Percentiles rank a stretch among this genome's conserved stretches.
Evolutionary conservation across 2,888 invertebrate species (phyloP).

Genomic region (Liodrosophila aerea): DNA sequence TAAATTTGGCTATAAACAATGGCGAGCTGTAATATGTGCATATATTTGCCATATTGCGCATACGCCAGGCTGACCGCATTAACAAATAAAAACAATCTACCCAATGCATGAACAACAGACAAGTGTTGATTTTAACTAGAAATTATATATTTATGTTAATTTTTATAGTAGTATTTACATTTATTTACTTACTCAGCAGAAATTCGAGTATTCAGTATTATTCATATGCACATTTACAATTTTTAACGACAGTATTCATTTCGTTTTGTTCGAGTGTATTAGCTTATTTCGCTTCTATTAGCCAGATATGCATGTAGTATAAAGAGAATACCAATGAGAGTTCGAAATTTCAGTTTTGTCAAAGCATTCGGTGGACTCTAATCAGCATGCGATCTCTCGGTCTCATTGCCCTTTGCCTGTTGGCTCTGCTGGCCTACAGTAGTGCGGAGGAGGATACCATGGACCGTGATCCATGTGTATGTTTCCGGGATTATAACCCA

Average conservation of each 20-base stretch:
- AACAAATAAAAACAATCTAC: no score
- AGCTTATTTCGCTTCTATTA: slow-evolving; percentile 5
- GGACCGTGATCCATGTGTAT: slow-evolving; percentile 30
- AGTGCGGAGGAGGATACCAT: slow-evolving; percentile 4
- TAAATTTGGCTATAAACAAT: no score
- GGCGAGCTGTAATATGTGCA: no score
- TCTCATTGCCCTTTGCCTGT: slow-evolving; percentile 49
- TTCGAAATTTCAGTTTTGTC: slow-evolving; percentile 35
- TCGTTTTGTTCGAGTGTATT: background rate
- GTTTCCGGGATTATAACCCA: slow-evolving; percentile 18
- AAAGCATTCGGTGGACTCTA: slow-evolving; percentile 19
- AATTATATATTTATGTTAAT: no score
- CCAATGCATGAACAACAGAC: no score
- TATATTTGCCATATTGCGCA: no score
- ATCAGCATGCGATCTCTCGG: slow-evolving; percentile 54
- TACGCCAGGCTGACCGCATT: no score
- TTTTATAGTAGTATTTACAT: no score
- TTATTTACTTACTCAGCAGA: no score
- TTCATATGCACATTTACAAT: background rate
- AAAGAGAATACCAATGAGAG: slow-evolving; percentile 28
- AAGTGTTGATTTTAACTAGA: no score
- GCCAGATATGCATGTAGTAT: slow-evolving; percentile 6
- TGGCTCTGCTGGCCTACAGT: slow-evolving; percentile 42
- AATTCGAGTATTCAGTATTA: no score
- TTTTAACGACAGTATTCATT: background rate